These are phyloP conservation scores for Criorhina ranunculi DNA, from an alignment of 2,888 invertebrate species.

Conservation along the genomic window DNA sequence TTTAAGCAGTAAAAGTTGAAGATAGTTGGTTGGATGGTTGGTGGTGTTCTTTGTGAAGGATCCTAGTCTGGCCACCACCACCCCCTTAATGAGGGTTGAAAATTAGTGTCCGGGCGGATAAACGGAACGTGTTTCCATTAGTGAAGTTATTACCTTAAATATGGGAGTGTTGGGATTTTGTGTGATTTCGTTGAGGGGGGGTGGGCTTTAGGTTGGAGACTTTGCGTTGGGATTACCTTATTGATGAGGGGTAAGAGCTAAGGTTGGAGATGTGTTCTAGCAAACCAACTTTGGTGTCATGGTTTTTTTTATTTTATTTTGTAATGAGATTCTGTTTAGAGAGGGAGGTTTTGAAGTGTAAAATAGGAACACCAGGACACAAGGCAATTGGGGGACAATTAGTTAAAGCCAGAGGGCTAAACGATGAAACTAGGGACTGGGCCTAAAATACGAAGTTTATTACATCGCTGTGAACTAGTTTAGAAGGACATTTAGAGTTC, in stretches of 20 bases:
- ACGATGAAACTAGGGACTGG: neutral
- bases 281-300: neutral
- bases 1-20: constrained; percentile 59
- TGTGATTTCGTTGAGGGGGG: constrained; percentile 30
- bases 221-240: constrained; percentile 39
- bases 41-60: neutral
- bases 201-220: neutral
- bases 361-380: constrained; percentile 23
- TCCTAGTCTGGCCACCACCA: too few relatives aligned
- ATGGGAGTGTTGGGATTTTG: constrained; percentile 44
- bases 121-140: constrained; percentile 73
- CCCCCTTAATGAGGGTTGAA: constrained; percentile 72
- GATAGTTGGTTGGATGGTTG: constrained; percentile 40
- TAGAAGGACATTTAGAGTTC: constrained; percentile 1
- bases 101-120: constrained; percentile 68
- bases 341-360: constrained; percentile 16
- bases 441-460: neutral
- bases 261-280: neutral
- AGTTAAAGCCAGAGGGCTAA: constrained; percentile 14
- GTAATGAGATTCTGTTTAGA: constrained; percentile 48
- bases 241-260: neutral
- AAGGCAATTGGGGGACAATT: constrained; percentile 46
- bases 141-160: constrained; percentile 70
- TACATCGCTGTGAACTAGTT: constrained; percentile 19
- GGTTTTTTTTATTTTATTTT: constrained; percentile 22